These are phyloP conservation scores for Halcyon badia DNA, from an alignment of 2,797 vertebrate species.

Conservation along the genomic window DNA sequence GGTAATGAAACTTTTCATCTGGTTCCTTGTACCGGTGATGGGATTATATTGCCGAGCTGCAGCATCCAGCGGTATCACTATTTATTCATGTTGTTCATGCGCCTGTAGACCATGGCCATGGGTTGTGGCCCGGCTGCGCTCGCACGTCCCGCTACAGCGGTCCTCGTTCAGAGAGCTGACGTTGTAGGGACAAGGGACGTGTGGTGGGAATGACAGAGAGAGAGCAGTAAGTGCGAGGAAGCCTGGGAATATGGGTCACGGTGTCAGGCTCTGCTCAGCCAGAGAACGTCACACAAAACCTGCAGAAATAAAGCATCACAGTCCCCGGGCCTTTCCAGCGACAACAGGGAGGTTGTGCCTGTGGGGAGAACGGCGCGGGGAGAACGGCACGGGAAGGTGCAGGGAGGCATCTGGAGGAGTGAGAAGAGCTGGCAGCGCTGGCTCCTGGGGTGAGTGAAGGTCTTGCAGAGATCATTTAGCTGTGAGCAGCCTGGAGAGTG, in stretches of 20 bases:
- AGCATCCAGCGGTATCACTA: not conserved
- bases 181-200: rapidly evolving
- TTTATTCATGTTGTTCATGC: not conserved
- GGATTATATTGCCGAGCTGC: not conserved
- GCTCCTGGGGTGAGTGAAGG: not conserved
- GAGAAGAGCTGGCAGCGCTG: not conserved
- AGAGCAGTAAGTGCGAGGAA: not conserved
- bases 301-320: not conserved
- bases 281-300: not conserved
- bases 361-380: not conserved
- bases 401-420: not conserved
- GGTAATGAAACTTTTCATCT: not conserved
- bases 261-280: not conserved
- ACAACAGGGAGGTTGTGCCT: not conserved
- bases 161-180: not conserved
- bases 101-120: not conserved
- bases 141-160: rapidly evolving
- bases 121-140: rapidly evolving
- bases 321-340: not conserved
- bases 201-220: not conserved
- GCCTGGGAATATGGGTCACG: not conserved
- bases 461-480: not conserved
- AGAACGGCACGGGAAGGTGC: not conserved
- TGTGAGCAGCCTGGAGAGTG: not conserved
- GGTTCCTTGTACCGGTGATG: not conserved